Percentiles rank a stretch among this genome's conserved stretches.
These are phyloP conservation scores for Cyclargus thomasi DNA, from an alignment of 1,140 invertebrate species.

Conservation along the genomic window DNA sequence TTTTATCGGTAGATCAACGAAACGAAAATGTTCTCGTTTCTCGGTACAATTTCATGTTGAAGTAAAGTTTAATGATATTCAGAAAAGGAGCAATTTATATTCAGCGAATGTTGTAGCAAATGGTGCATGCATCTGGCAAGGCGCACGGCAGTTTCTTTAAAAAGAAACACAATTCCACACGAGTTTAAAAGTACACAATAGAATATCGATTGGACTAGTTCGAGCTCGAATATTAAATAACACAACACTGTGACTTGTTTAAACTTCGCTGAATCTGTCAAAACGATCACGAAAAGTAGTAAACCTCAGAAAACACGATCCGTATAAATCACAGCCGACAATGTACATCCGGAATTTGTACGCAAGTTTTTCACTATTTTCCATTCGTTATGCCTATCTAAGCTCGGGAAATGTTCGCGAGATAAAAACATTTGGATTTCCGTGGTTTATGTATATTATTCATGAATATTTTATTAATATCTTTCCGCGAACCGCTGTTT, in stretches of 20 bases:
- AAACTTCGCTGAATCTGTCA: background rate
- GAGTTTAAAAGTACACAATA: background rate
- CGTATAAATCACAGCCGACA: background rate
- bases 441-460: background rate
- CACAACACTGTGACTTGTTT: no score
- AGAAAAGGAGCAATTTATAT: slow-evolving; percentile 11
- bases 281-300: background rate
- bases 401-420: background rate
- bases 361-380: background rate
- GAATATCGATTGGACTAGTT: background rate
- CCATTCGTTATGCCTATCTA: background rate
- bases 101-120: background rate
- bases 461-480: slow-evolving; percentile 1
- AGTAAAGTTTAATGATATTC: slow-evolving; percentile 1
- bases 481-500: background rate
- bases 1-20: background rate
- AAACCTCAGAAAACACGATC: background rate
- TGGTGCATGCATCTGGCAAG: background rate
- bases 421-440: background rate
- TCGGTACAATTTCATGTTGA: background rate
- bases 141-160: background rate
- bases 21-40: background rate
- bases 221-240: background rate
- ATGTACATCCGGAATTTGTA: background rate
- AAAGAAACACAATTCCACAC: background rate